phyloP scores from a whole-genome alignment of 2,113 vertebrate species.

The Istiophorus platypterus region DNA sequence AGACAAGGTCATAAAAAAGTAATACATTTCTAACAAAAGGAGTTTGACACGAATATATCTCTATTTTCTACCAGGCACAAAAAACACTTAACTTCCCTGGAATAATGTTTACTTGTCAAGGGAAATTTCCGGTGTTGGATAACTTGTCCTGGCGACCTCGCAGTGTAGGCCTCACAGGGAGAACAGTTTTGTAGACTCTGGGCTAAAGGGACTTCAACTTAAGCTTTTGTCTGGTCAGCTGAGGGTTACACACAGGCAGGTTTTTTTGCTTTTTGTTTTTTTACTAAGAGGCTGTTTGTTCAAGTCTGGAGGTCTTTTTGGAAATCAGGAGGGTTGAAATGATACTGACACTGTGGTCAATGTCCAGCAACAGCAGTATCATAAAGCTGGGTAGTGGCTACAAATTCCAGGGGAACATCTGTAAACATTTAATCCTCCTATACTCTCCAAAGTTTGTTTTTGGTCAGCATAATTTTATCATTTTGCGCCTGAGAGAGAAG shows the following conservation, averaged over 20 bases:
- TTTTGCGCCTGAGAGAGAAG: constrained; percentile 1
- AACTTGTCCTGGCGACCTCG: constrained; percentile 52
- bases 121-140: constrained; percentile 48
- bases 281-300: not conserved
- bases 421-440: not conserved
- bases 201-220: constrained; percentile 5
- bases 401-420: not conserved
- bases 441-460: constrained; percentile 7
- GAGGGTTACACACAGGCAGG: not conserved
- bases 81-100: constrained; percentile 34
- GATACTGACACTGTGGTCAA: not conserved
- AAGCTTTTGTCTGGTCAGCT: not conserved
- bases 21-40: constrained; percentile 17
- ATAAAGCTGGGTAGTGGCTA: not conserved
- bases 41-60: constrained; percentile 39
- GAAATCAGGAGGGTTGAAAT: not conserved
- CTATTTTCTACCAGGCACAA: constrained; percentile 22
- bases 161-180: constrained; percentile 37
- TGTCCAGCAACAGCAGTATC: not conserved
- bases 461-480: constrained; percentile 6
- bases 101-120: constrained; percentile 43
- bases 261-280: too few species aligned
- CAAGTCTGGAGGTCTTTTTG: not conserved
- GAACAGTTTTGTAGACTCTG: constrained; percentile 28
- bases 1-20: not conserved